Conservation (phyloP, 2,797 vertebrate genomes). For the Discoglossus pictus region DNA sequence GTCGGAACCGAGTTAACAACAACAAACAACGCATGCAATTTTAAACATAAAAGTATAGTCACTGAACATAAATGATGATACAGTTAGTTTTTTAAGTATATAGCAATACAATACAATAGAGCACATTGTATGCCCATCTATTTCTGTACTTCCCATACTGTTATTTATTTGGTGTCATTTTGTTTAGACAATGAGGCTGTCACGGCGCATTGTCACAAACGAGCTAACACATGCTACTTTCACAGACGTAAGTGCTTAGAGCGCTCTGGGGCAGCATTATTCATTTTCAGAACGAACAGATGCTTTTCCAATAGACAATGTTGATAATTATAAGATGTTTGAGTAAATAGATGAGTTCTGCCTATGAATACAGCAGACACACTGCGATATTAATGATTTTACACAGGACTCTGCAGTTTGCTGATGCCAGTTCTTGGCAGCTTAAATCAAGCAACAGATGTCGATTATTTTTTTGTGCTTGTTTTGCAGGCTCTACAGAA, state of each 20-base stretch:
- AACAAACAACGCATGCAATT: too few relatives aligned
- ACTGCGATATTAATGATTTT: slow-evolving; percentile 18
- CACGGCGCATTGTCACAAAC: slow-evolving; percentile 1
- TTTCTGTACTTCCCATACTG: too few relatives aligned
- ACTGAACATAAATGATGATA: too few relatives aligned
- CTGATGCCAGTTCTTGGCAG: slow-evolving; percentile 32
- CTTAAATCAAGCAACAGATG: slow-evolving; percentile 19
- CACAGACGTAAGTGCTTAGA: background rate
- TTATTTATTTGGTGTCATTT: background rate
- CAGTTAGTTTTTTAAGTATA: too few relatives aligned
- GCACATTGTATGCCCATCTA: too few relatives aligned
- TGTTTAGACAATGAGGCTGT: slow-evolving; percentile 9
- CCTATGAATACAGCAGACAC: slow-evolving; percentile 11
- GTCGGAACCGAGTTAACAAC: too few relatives aligned
- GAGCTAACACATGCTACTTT: slow-evolving; percentile 1
- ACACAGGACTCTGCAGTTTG: slow-evolving; percentile 17
- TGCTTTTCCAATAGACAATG: slow-evolving; percentile 34
- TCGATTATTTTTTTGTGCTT: slow-evolving; percentile 8
- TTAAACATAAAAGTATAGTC: too few relatives aligned
- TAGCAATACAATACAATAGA: too few relatives aligned
- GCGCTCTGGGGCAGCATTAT: background rate
- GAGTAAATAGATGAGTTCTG: slow-evolving; percentile 15
- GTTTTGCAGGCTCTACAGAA: slow-evolving; percentile 70
- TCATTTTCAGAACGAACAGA: slow-evolving; percentile 20
- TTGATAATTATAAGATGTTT: slow-evolving; percentile 23